These are phyloP conservation scores for Diadophis punctatus DNA, from an alignment of 2,113 vertebrate genomes.

Conservation along the genomic window DNA sequence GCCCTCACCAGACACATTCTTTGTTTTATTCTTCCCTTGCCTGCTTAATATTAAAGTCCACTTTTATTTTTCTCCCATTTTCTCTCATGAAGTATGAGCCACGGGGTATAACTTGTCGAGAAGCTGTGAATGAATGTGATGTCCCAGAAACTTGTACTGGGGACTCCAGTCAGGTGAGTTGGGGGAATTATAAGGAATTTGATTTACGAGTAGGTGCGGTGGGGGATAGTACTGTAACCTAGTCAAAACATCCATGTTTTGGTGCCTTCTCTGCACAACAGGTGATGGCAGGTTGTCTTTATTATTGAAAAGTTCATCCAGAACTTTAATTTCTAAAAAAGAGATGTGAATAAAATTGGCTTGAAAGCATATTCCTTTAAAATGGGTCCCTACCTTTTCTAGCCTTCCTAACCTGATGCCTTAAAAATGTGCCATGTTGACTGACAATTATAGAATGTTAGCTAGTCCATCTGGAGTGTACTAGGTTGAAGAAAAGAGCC, in stretches of 20 bases:
- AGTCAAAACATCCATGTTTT: background rate
- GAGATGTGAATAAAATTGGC: too few relatives aligned
- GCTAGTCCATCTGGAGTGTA: background rate
- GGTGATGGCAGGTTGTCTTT: too few relatives aligned
- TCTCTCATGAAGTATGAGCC: constrained; percentile 76
- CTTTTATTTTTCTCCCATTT: background rate
- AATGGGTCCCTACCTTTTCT: background rate
- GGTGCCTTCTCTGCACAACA: background rate
- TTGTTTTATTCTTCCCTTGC: background rate
- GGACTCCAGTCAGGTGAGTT: constrained; percentile 90
- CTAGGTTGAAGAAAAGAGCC: background rate
- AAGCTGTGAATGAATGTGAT: constrained; percentile 90
- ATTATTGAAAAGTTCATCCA: background rate
- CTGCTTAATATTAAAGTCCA: background rate
- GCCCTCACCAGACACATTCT: background rate
- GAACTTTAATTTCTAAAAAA: background rate
- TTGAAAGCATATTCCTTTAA: background rate
- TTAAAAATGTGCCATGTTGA: background rate
- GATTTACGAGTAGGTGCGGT: background rate
- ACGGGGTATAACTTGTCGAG: constrained; percentile 83
- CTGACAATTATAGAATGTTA: background rate
- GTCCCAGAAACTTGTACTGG: constrained; percentile 90
- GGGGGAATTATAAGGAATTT: background rate
- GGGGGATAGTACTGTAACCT: background rate
- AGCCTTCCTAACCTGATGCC: background rate